These are phyloP conservation scores for Chrysogorgia sp. DNA, from an alignment of 92 coral and sea anemone species.

Conservation along the genomic window DNA sequence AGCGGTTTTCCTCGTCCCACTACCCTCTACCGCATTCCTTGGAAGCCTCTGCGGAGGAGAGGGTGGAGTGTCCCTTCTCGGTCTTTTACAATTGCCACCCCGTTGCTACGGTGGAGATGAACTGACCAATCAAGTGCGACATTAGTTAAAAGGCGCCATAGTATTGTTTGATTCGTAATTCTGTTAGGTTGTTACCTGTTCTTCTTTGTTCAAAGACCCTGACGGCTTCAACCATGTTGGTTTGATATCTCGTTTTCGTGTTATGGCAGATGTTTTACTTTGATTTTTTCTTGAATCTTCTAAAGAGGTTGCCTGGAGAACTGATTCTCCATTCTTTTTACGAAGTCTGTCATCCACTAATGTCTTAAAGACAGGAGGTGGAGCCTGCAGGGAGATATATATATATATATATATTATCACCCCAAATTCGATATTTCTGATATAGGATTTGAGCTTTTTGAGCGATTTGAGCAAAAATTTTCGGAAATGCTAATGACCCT, in stretches of 20 bases:
- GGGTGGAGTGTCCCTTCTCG: too few relatives aligned
- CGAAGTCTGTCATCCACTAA: slow-evolving; percentile 74
- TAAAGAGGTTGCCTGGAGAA: slow-evolving; percentile 53
- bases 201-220: slow-evolving; percentile 7
- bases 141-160: neutral
- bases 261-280: neutral
- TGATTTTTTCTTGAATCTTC: neutral
- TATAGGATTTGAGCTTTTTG: too few relatives aligned
- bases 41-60: too few relatives aligned
- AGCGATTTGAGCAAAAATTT: too few relatives aligned
- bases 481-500: too few relatives aligned
- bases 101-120: too few relatives aligned
- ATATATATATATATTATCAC: neutral
- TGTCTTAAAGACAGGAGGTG: slow-evolving; percentile 79
- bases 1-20: too few relatives aligned
- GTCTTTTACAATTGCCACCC: too few relatives aligned
- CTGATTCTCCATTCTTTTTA: slow-evolving; percentile 62
- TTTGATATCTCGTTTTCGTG: neutral
- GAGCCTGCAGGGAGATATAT: slow-evolving; percentile 67
- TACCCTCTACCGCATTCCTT: too few relatives aligned
- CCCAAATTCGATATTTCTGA: too few relatives aligned
- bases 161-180: neutral
- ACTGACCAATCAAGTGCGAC: too few relatives aligned
- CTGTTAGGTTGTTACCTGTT: slow-evolving; percentile 33
- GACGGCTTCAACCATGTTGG: slow-evolving; percentile 42